Evolutionary conservation across 2,888 invertebrate genomes (phyloP), one percentile per base, ranked within the genome.

Genomic region (Synanthedon formicaeformis): DNA sequence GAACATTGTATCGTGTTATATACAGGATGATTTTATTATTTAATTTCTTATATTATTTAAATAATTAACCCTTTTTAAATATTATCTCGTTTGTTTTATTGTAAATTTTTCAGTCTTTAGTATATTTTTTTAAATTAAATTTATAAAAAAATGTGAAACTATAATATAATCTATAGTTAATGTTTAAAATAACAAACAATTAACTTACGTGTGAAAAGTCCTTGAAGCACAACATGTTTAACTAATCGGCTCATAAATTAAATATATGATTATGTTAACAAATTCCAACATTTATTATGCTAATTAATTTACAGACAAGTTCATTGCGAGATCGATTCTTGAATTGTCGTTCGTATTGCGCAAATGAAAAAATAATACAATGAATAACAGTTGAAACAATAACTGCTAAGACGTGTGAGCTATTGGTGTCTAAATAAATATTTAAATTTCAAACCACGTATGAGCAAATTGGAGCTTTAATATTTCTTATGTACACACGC

Each of bases 271-370:
- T 53, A 56, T 51, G 54, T 52, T 57, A 55, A 58, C 55, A 51
- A 59, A 61, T 60, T 63, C 60, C 59, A 60, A 54, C 59, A 54
- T 62, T 64, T 62, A 50, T 27, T 69, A 74, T 72, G 69, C 59
- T 71, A 73, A 75, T 75, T 71, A 63, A 67, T 67, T 63, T 67
- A 59, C 57, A 61, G 63, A 64, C 65, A 61, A 57, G 57, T 49
- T 57, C 57, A 64, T 69, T 66, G 65, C 66, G 57, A 62, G 59
- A 64, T 57, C 58, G 56, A 59, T 58, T 52, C 58, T 56, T 57
- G 60, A 55, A 63, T 54, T 57, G 51, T 51, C 56, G 23, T 34
- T 18, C 18, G 6, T 57, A 55, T 71, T 71, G 62, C 60, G 63
- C 66, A 71, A 65, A 60, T 57, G 48, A 48, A 34, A 34, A 34